These are phyloP conservation scores for Sphyrna mokarran DNA, from an alignment of 2,113 vertebrate genomes.

Conservation along the genomic window DNA sequence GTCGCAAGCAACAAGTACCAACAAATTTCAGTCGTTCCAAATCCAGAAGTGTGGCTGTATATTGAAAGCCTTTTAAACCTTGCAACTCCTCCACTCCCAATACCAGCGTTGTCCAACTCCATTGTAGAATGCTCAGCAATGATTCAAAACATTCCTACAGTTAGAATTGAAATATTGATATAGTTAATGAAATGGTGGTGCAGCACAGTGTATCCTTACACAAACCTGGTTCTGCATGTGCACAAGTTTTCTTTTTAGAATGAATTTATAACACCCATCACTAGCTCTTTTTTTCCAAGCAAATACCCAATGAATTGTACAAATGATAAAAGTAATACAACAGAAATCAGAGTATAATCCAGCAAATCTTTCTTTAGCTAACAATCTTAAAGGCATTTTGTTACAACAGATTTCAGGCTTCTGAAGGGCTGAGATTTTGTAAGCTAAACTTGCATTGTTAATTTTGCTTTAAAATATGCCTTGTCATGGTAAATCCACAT, in stretches of 20 bases:
- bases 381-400: background rate
- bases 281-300: background rate
- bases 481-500: background rate
- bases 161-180: background rate
- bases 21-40: slow-evolving; percentile 92
- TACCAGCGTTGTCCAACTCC: slow-evolving; percentile 97
- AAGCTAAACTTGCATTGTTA: background rate
- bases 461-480: background rate
- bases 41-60: slow-evolving; percentile 91
- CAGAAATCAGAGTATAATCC: background rate
- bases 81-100: slow-evolving; percentile 93
- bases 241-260: background rate
- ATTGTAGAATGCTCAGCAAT: slow-evolving; percentile 88
- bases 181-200: background rate
- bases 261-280: background rate
- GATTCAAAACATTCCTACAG: slow-evolving; percentile 93
- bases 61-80: slow-evolving; percentile 93
- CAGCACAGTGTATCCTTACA: background rate
- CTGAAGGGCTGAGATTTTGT: background rate
- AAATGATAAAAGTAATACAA: background rate
- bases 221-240: background rate
- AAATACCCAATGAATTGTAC: background rate
- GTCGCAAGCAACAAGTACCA: slow-evolving; percentile 87
- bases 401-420: background rate
- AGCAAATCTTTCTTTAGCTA: background rate